Evolutionary conservation across 92 coral and sea anemone genomes (phyloP).

Genomic region (Parazoanthus darwini): DNA sequence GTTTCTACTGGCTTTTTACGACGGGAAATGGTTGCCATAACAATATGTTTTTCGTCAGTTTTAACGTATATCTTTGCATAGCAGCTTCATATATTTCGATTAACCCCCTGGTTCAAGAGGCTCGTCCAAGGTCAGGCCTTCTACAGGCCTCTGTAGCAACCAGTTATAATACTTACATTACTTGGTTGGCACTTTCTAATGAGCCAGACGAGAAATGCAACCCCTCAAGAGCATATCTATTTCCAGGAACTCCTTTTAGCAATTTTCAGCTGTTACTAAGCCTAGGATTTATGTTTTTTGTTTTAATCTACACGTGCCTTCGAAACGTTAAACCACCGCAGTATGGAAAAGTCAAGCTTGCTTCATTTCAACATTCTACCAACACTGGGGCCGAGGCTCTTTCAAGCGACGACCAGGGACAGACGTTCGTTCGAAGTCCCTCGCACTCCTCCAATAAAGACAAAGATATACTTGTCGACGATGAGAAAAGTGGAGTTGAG

Average conservation of each 20-base stretch:
- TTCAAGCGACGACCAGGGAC: neutral
- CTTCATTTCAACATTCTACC: neutral
- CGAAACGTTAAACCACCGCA: conserved; percentile 89
- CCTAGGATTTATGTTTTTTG: conserved; percentile 83
- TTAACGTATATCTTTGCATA: conserved; percentile 80
- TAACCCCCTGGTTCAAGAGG: conserved; percentile 88
- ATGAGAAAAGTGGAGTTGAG: conserved; percentile 84
- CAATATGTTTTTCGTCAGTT: conserved; percentile 89
- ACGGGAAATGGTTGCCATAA: conserved; percentile 75
- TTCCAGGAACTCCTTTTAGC: conserved; percentile 83
- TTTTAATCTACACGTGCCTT: conserved; percentile 72
- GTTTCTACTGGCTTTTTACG: conserved; percentile 74
- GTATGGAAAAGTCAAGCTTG: conserved; percentile 73
- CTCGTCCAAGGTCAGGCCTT: conserved; percentile 94
- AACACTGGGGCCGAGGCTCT: neutral
- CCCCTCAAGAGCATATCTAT: conserved; percentile 78
- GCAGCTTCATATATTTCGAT: conserved; percentile 94
- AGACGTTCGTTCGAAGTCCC: conserved; percentile 14
- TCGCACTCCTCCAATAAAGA: conserved; percentile 5
- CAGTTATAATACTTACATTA: conserved; percentile 82
- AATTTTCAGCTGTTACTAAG: conserved; percentile 74
- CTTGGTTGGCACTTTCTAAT: conserved; percentile 95
- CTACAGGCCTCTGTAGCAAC: conserved; percentile 95
- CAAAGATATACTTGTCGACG: conserved; percentile 58
- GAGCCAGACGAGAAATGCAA: conserved; percentile 90